These are phyloP conservation scores for Labrus mixtus DNA, from an alignment of 2,113 vertebrate genomes.

Conservation along the genomic window DNA sequence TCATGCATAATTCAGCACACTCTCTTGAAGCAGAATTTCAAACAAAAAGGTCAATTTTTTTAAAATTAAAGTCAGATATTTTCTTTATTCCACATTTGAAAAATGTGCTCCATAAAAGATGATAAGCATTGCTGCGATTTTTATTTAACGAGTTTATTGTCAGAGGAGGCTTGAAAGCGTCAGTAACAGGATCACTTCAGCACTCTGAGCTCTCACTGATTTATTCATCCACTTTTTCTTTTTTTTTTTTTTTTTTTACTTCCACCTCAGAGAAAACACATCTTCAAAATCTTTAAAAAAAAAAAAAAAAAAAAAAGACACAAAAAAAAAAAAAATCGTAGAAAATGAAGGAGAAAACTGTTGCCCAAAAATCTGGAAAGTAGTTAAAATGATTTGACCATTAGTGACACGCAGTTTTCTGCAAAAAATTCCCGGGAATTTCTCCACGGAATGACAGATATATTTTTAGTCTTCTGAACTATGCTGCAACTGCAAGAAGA, in stretches of 20 bases:
- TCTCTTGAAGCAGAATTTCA: conserved; percentile 46
- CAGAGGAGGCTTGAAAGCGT: conserved; percentile 41
- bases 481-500: conserved; percentile 74
- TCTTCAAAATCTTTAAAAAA: conserved; percentile 12
- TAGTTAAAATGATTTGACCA: conserved; percentile 64
- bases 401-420: conserved; percentile 58
- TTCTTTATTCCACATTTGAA: conserved; percentile 31
- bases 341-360: conserved; percentile 34
- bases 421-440: conserved; percentile 74
- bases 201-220: conserved; percentile 34
- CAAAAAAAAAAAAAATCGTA: conserved; percentile 32
- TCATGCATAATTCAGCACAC: conserved; percentile 63
- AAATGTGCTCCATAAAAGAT: conserved; percentile 15
- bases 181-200: conserved; percentile 37
- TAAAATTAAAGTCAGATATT: conserved; percentile 36
- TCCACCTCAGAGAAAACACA: conserved; percentile 34
- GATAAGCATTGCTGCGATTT: conserved; percentile 35
- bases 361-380: conserved; percentile 46
- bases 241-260: conserved; percentile 21
- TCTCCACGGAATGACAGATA: conserved; percentile 66
- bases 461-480: conserved; percentile 78
- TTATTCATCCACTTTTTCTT: conserved; percentile 45
- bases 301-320: conserved; percentile 26
- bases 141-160: conserved; percentile 40
- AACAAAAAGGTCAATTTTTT: conserved; percentile 45